Evolutionary conservation across 2,888 invertebrate genomes (phyloP).

Genomic region (Sepioteuthis lessoniana): DNA sequence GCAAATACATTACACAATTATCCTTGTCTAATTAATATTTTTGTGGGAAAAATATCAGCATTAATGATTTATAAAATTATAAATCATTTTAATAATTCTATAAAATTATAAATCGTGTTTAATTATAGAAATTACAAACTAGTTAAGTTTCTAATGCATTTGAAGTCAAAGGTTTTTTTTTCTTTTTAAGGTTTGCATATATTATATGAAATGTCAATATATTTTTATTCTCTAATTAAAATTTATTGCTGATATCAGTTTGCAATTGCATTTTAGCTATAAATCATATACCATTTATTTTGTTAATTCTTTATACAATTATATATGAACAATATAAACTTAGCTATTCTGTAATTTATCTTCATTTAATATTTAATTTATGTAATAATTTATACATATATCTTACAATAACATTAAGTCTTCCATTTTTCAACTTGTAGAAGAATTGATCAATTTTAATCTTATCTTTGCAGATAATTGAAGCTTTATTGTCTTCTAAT

Average conservation of each 20-base stretch:
- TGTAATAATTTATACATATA: too few species aligned
- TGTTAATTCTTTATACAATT: background rate
- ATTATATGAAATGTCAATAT: background rate
- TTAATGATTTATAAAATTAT: too few species aligned
- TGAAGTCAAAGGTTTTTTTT: background rate
- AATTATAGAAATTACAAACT: background rate
- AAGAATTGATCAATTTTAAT: background rate
- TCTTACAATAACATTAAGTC: too few species aligned
- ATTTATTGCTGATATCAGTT: background rate
- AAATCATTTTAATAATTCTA: too few species aligned
- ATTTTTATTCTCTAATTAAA: background rate
- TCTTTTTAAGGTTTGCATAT: background rate
- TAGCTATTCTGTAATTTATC: background rate
- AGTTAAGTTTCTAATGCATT: background rate
- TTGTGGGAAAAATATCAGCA: background rate
- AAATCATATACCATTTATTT: background rate
- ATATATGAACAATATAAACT: too few species aligned
- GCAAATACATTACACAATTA: background rate
- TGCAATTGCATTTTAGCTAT: background rate
- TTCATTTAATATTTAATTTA: too few species aligned
- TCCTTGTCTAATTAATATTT: background rate
- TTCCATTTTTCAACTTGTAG: background rate
- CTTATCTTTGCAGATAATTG: slow-evolving; percentile 64
- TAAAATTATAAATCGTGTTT: too few species aligned
- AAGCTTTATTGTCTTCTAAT: slow-evolving; percentile 59